A percentile compares a stretch with the other conserved stretches of the same genome.
These are phyloP conservation scores for Engraulis encrasicolus DNA, from an alignment of 2,113 vertebrate species.

Conservation along the genomic window DNA sequence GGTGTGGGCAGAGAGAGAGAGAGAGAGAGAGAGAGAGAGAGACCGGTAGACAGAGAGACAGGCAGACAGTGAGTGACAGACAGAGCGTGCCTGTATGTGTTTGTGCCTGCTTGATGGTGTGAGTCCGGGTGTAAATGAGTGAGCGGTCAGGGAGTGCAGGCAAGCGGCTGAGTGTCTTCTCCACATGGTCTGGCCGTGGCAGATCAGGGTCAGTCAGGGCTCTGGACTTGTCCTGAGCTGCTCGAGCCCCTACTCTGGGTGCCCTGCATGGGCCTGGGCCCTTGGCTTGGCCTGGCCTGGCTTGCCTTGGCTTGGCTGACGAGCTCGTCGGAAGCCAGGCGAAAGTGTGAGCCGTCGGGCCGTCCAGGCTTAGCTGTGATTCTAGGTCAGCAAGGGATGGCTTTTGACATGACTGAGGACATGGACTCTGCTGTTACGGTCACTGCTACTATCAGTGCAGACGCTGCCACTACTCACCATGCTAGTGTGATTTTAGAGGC, in stretches of 20 bases:
- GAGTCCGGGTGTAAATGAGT: too few species aligned
- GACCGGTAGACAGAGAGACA: too few species aligned
- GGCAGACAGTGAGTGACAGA: too few species aligned
- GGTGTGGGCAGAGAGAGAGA: neutral
- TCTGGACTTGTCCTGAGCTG: neutral
- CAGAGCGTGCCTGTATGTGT: too few species aligned
- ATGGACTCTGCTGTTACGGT: neutral
- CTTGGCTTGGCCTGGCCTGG: too few species aligned
- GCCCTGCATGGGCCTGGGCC: neutral
- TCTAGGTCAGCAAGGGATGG: constrained; percentile 20
- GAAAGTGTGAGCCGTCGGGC: neutral
- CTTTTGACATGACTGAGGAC: neutral
- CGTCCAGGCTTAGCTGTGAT: neutral
- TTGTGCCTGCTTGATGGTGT: too few species aligned
- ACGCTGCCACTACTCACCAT: too few species aligned
- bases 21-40: too few species aligned
- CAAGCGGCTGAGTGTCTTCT: neutral
- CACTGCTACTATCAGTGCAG: neutral
- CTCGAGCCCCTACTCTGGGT: neutral
- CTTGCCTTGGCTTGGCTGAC: neutral
- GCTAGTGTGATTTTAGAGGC: too few species aligned
- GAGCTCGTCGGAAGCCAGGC: neutral
- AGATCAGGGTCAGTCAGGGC: constrained; percentile 22
- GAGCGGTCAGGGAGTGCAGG: too few species aligned
- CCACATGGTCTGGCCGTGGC: neutral